Conservation (phyloP, 2,797 vertebrate genomes). For the Neosilurus mollespiculum region DNA sequence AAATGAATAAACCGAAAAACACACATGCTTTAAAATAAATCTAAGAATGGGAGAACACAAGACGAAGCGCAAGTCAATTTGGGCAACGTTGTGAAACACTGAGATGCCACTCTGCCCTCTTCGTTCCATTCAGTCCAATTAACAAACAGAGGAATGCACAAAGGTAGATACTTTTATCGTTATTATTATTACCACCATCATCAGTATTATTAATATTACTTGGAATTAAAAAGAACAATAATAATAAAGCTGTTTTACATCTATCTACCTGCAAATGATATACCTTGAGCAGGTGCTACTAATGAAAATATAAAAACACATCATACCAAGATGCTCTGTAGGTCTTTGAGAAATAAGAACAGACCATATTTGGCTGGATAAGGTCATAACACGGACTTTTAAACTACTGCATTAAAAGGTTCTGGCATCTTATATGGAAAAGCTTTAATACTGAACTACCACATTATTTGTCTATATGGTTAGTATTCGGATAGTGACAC, state of each 20-base stretch:
- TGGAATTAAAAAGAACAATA: background rate
- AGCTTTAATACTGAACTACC: background rate
- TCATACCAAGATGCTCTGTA: background rate
- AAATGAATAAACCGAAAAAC: slow-evolving; percentile 26
- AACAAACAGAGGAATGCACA: background rate
- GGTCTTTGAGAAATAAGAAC: slow-evolving; percentile 1
- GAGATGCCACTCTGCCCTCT: slow-evolving; percentile 34
- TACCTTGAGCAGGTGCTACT: slow-evolving; percentile 19
- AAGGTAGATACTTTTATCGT: background rate
- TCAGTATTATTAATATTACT: background rate
- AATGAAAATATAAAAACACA: background rate
- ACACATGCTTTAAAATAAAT: background rate
- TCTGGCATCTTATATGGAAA: background rate
- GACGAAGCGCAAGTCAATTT: slow-evolving; percentile 10
- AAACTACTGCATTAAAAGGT: background rate
- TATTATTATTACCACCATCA: background rate
- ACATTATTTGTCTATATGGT: background rate
- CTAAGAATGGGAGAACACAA: slow-evolving; percentile 22
- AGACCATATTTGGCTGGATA: background rate
- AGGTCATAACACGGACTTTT: background rate
- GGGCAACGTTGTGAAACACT: background rate
- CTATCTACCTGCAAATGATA: background rate
- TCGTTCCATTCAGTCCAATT: background rate
- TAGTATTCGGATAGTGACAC: background rate
- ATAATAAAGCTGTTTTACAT: background rate